These are phyloP conservation scores for Apis florea DNA, from an alignment of 1,140 invertebrate genomes.

Conservation along the genomic window DNA sequence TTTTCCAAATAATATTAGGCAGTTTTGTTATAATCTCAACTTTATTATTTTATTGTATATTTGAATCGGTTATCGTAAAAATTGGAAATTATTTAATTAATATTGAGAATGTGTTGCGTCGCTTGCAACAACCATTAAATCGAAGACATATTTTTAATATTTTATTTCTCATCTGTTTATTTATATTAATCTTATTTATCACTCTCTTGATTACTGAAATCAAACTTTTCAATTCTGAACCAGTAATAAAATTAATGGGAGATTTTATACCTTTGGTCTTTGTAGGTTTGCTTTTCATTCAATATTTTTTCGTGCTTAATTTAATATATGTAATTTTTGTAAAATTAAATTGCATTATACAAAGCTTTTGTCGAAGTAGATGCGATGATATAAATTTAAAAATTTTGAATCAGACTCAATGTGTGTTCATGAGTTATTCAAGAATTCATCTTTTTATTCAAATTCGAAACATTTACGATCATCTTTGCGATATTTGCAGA, in stretches of 20 bases:
- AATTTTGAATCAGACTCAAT: conserved; percentile 1
- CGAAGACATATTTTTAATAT: background rate
- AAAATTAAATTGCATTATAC: conserved; percentile 27
- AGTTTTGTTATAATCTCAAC: background rate
- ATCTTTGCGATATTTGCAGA: conserved; percentile 39
- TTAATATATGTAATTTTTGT: conserved; percentile 9
- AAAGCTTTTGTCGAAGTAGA: background rate
- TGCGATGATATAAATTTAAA: background rate
- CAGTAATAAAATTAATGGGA: background rate
- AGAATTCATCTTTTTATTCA: conserved; percentile 17
- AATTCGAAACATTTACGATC: conserved; percentile 24
- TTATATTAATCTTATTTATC: background rate
- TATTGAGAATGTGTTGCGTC: background rate
- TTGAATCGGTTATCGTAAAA: conserved; percentile 12
- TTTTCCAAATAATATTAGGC: conserved; percentile 3
- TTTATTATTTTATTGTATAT: conserved; percentile 25
- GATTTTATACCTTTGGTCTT: conserved; percentile 11
- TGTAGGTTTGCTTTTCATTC: conserved; percentile 25
- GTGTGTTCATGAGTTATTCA: conserved; percentile 24
- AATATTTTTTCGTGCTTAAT: conserved; percentile 42
- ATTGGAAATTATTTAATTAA: conserved; percentile 34
- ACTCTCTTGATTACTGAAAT: background rate
- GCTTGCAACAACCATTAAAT: background rate
- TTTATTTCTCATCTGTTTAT: background rate
- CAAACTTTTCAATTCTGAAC: background rate